These are phyloP conservation scores for Portunus trituberculatus DNA, from an alignment of 1,140 invertebrate genomes.

Conservation along the genomic window DNA sequence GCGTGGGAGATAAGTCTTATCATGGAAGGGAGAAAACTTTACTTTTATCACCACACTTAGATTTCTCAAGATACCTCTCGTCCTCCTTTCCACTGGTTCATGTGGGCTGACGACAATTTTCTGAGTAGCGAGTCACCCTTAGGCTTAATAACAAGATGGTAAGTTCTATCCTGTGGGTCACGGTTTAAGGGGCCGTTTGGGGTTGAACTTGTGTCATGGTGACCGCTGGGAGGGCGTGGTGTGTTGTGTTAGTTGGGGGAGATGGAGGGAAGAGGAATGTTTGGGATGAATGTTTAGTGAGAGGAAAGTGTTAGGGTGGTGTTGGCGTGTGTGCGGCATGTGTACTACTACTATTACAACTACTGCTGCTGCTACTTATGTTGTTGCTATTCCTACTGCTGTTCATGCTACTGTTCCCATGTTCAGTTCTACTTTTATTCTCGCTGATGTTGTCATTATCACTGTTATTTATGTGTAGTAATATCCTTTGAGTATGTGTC, in stretches of 20 bases:
- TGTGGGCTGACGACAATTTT: background rate
- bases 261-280: background rate
- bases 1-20: background rate
- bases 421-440: too few species aligned
- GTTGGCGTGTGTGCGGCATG: background rate
- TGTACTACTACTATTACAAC: background rate
- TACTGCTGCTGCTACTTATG: background rate
- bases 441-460: too few species aligned
- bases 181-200: slow-evolving; percentile 1
- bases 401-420: too few species aligned
- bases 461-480: too few species aligned
- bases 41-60: background rate
- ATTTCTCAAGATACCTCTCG: background rate
- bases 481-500: background rate
- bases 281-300: background rate
- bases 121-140: background rate
- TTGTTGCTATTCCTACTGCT: too few species aligned
- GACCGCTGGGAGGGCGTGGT: background rate
- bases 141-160: slow-evolving; percentile 2
- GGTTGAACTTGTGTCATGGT: slow-evolving; percentile 8
- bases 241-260: background rate
- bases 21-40: background rate
- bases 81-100: background rate
- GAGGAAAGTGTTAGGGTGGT: background rate
- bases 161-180: background rate